Conservation (phyloP, 2,797 vertebrate genomes). For the Paramormyrops hopkinsi region DNA sequence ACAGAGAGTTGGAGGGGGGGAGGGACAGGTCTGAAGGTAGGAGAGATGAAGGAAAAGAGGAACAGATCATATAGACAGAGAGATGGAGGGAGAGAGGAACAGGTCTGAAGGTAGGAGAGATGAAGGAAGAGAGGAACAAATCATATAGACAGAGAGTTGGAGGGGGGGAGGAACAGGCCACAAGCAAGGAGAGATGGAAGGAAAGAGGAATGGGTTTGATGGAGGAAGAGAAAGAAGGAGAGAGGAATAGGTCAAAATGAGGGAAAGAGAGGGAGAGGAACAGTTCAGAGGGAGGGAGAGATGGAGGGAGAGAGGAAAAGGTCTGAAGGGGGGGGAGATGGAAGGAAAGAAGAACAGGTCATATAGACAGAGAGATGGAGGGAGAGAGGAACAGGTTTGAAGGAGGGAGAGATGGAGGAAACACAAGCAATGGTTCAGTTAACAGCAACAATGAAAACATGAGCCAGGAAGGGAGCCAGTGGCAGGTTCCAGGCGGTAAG, state of each 20-base stretch:
- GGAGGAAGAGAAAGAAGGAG: not conserved
- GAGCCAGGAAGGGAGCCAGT: not conserved
- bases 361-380: not conserved
- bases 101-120: conserved; percentile 1
- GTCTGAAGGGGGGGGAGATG: not conserved
- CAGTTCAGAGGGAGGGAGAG: not conserved
- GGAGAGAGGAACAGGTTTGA: not conserved
- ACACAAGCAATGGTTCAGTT: not conserved
- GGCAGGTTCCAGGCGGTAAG: conserved; percentile 41
- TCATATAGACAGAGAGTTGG: not conserved
- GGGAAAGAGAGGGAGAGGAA: not conserved
- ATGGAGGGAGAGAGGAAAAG: not conserved
- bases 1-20: not conserved
- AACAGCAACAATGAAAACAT: not conserved
- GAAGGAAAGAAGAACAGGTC: not conserved
- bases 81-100: not conserved
- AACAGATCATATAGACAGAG: not conserved
- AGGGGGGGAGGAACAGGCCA: not conserved
- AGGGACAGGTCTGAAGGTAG: not conserved
- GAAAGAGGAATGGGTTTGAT: not conserved
- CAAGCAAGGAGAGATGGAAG: not conserved
- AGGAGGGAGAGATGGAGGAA: not conserved
- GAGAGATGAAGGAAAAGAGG: too few relatives aligned
- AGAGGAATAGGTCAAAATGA: not conserved
- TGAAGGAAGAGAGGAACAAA: not conserved